Conservation (phyloP, 2,113 vertebrate genomes). For the crab-eating macaque (Macaca fascicularis) region T2T-MFA8v1.1 NC_088376.1:193391501-193392000, state of each 20-base stretch:
- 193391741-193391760: not conserved
- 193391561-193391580: too few relatives aligned
- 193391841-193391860: slow-evolving; percentile 64
- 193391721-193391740: not conserved
- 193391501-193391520: too few relatives aligned
- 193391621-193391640: too few relatives aligned
- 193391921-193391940: not conserved
- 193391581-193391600: too few relatives aligned
- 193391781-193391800: slow-evolving; percentile 83
- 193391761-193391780: slow-evolving; percentile 22
- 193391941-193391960: not conserved
- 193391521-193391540: too few relatives aligned
- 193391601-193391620: too few relatives aligned
- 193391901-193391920: not conserved
- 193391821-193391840: slow-evolving; percentile 86
- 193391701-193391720: not conserved
- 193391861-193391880: slow-evolving; percentile 58
- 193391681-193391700: too few relatives aligned
- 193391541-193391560: too few relatives aligned
- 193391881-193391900: not conserved
- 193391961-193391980: not conserved
- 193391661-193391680: too few relatives aligned
- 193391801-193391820: slow-evolving; percentile 76
- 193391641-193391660: too few relatives aligned
- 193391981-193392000: not conserved